These are phyloP conservation scores for Furnarius figulus DNA, from an alignment of 2,113 vertebrate genomes.

Conservation along the genomic window DNA sequence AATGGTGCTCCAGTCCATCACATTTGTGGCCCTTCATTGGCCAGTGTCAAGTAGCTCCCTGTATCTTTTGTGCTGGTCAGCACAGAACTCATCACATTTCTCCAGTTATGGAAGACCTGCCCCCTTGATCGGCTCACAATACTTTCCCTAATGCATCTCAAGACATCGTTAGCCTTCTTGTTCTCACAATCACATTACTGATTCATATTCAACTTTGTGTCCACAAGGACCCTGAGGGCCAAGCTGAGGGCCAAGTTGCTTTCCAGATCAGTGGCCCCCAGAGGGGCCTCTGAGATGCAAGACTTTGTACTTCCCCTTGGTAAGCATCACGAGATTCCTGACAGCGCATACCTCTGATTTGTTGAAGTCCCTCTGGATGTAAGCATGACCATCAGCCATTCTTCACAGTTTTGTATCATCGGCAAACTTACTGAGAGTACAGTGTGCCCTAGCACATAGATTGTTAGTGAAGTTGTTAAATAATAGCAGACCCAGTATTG, in stretches of 20 bases:
- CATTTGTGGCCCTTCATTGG: not conserved
- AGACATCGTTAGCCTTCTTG: not conserved
- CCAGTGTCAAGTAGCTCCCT: not conserved
- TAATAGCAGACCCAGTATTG: not conserved
- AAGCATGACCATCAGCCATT: not conserved
- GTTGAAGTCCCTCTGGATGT: not conserved
- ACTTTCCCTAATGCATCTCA: not conserved
- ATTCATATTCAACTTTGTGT: not conserved
- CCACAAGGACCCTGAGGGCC: accelerated
- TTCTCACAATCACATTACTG: not conserved
- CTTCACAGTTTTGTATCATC: not conserved
- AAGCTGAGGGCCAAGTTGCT: not conserved
- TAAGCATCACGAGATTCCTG: not conserved
- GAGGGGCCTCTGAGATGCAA: not conserved
- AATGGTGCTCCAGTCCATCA: not conserved
- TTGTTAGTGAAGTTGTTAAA: not conserved
- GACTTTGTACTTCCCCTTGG: not conserved
- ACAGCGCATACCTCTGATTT: not conserved
- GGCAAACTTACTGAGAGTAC: not conserved
- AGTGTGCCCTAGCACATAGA: not conserved
- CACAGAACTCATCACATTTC: not conserved
- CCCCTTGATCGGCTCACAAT: not conserved
- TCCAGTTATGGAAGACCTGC: not conserved
- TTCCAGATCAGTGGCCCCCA: not conserved
- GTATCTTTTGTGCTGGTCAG: not conserved